phyloP scores from a whole-genome alignment of 2,888 invertebrate species.

The Tanypteryx hageni region DNA sequence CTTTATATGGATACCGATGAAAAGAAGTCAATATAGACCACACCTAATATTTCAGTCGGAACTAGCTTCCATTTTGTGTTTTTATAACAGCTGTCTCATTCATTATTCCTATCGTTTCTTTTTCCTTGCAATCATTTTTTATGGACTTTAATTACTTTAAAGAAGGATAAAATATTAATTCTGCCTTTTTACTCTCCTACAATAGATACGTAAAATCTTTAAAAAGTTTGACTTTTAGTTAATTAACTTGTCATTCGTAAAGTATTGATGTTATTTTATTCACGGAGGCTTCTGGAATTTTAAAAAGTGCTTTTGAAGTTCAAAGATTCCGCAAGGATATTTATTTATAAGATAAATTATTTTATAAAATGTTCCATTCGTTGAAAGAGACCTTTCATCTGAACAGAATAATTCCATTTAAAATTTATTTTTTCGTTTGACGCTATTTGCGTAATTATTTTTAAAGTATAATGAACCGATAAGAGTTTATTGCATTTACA shows the following conservation, averaged over 20 bases:
- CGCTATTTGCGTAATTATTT: no score
- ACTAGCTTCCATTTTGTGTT: neutral
- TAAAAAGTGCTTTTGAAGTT: neutral
- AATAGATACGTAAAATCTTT: neutral
- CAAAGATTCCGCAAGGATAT: no score
- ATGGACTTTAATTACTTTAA: neutral
- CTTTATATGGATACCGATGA: no score
- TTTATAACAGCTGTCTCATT: neutral
- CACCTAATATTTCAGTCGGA: no score
- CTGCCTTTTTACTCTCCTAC: neutral
- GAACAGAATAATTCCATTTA: no score
- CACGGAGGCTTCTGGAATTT: neutral
- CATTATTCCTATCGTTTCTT: neutral
- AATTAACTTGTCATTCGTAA: neutral
- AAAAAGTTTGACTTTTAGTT: neutral
- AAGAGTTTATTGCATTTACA: no score
- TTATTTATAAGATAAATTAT: no score
- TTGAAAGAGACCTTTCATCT: no score
- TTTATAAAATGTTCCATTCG: no score
- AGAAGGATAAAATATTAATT: neutral
- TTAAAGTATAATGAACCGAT: no score
- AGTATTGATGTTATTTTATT: neutral
- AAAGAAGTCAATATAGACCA: no score
- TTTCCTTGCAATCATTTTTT: neutral
- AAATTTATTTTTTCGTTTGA: no score